Base-by-base conservation (phyloP, 1,140 invertebrate species). In the Calliphora vicina region DNA sequence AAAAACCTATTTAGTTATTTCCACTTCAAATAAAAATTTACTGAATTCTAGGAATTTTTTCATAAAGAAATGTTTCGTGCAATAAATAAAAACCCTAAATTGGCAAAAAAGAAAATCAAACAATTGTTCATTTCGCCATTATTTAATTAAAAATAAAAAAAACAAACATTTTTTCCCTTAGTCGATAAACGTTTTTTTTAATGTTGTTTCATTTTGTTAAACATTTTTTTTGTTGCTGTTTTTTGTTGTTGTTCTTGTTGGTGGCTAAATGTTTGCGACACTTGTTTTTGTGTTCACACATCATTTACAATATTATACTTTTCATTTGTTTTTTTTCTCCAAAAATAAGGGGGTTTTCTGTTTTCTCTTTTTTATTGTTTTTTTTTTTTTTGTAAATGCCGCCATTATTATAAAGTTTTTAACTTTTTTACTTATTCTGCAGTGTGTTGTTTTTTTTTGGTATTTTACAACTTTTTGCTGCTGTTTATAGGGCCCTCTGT, bases 211-310 rank as follows among this genome's bases (percentile, higher is more conserved):
- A 67, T 67, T 67, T 67, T 67, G 61, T 67, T 67, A 2, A 67
- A 67, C 57, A 67, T 23, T 25, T 25, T 35, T 35, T 67, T 67
- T 67, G 23, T 67, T 10, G 13, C 17, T 57, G 0, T 57, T 57
- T 8, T 35, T 35, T 5, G 6, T 35, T 5, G 15, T 57, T 57
- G 15, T 57, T n/a, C 50, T 57, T 57, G 13, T 57, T 57, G 50
- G 50, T 57, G 50, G 50, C 50, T 67, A 67, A 67, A 67, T 67
- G 61, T 23, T 67, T 67, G 61, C 61, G 61, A 67, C 61, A 67
- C 61, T 67, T 67, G 61, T 67, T 67, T 67, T 67, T 67, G 61
- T 23, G 61, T 67, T 67, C 61, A 67, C 61, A 67, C 61, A 67
- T 67, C 61, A 67, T 67, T 67, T 67, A 67, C 61, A 67, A 67